A percentile compares a stretch with the other conserved stretches of the same genome.
Evolutionary conservation across 2,888 invertebrate genomes (phyloP).

Genomic region (Bhutanitis thaidina): DNA sequence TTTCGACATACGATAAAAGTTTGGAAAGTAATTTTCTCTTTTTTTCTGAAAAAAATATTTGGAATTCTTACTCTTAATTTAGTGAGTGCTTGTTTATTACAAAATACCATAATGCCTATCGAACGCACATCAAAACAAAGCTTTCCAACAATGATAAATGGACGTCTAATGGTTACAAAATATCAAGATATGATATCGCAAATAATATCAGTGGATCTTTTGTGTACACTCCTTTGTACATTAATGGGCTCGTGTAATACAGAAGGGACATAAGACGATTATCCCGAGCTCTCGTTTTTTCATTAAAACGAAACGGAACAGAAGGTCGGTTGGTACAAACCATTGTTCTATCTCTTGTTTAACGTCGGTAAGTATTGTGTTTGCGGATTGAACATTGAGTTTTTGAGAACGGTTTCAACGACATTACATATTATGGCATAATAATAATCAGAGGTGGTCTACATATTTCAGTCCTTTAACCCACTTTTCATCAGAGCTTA

Average conservation of each 20-base stretch:
- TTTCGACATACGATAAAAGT: conserved; percentile 12
- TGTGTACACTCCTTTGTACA: conserved; percentile 14
- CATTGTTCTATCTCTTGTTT: conserved; percentile 15
- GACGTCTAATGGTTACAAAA: background rate
- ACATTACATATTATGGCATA: no score
- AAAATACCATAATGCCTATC: no score
- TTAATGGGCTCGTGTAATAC: conserved; percentile 14
- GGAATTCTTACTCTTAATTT: no score
- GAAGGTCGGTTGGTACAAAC: conserved; percentile 2
- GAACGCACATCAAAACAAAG: background rate
- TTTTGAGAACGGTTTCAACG: no score
- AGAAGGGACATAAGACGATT: conserved; percentile 17
- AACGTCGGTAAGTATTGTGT: conserved; percentile 4
- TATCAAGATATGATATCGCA: conserved; percentile 1
- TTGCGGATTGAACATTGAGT: conserved; percentile 8
- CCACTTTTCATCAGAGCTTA: no score
- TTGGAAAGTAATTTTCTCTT: no score
- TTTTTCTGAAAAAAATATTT: no score
- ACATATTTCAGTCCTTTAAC: no score
- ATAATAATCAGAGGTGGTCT: no score
- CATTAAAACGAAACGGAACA: conserved; percentile 15
- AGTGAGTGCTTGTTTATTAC: no score
- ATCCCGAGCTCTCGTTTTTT: conserved; percentile 16
- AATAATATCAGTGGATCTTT: conserved; percentile 17
- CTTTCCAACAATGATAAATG: background rate